Evolutionary conservation across 2,113 vertebrate species (phyloP).

Genomic region (Gambusia affinis): DNA sequence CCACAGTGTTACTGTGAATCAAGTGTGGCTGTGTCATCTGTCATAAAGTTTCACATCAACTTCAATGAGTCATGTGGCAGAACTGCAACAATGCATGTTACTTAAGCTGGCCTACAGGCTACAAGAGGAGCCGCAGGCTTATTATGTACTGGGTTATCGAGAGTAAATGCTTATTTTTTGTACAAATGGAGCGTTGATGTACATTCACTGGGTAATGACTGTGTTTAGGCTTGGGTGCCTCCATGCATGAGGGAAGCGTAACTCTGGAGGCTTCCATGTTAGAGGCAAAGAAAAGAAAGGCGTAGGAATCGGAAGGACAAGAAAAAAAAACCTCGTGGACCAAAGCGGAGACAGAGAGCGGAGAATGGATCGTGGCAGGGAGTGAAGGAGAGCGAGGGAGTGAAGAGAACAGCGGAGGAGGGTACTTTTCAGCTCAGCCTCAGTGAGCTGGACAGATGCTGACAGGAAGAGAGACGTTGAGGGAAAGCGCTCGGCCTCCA

Average conservation of each 20-base stretch:
- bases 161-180: conserved; percentile 13
- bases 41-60: conserved; percentile 72
- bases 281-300: conserved; percentile 13
- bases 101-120: conserved; percentile 44
- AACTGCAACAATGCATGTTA: conserved; percentile 59
- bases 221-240: conserved; percentile 9
- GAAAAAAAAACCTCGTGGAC: conserved; percentile 30
- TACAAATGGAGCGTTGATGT: conserved; percentile 1
- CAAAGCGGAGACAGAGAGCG: conserved; percentile 52
- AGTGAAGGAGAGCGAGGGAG: conserved; percentile 58
- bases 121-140: conserved; percentile 33
- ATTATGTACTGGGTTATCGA: conserved; percentile 19
- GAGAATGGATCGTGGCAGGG: conserved; percentile 58
- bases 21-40: conserved; percentile 69
- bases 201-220: conserved; percentile 9
- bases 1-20: conserved; percentile 66
- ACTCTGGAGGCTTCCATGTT: conserved; percentile 23
- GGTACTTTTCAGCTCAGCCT: conserved; percentile 65
- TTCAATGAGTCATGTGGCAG: conserved; percentile 66
- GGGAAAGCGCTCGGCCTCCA: conserved; percentile 53
- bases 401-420: conserved; percentile 58
- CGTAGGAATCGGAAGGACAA: conserved; percentile 37
- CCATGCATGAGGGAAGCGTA: conserved; percentile 3
- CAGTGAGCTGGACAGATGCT: conserved; percentile 69
- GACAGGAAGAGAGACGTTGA: conserved; percentile 57